A percentile compares a stretch with the other conserved stretches of the same genome.
These are phyloP conservation scores for Delphinapterus leucas DNA, from an alignment of 2,113 vertebrate species.

Conservation along the genomic window DNA sequence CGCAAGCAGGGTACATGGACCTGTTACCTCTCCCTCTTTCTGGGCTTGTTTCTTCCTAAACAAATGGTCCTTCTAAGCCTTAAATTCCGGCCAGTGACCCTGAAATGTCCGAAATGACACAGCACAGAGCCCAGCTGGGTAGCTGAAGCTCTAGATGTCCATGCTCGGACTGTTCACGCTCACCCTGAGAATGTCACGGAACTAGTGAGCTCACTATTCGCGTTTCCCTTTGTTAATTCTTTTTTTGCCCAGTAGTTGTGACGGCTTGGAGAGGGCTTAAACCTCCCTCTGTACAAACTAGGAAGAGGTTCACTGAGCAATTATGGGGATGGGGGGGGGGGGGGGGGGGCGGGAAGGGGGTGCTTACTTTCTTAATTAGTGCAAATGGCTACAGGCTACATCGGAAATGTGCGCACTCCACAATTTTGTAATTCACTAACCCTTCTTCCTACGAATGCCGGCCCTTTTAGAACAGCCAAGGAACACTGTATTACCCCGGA, in stretches of 20 bases:
- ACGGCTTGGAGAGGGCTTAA: neutral
- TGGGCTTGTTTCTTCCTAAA: neutral
- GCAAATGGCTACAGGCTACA: neutral
- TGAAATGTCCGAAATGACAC: neutral
- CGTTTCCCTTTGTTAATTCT: neutral
- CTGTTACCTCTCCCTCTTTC: neutral
- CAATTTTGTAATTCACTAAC: neutral
- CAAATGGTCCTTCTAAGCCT: neutral
- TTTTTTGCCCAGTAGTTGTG: neutral
- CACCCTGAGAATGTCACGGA: rapidly evolving
- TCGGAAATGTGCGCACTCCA: rapidly evolving
- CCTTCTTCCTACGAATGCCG: neutral
- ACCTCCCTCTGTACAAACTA: neutral
- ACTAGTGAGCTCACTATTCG: neutral
- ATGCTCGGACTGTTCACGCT: rapidly evolving
- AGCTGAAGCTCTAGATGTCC: neutral
- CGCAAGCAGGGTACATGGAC: rapidly evolving
- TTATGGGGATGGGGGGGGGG: too few species aligned
- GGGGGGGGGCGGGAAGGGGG: rapidly evolving
- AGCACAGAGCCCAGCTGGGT: neutral
- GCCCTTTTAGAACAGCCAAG: neutral
- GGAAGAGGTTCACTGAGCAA: neutral
- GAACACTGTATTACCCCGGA: neutral
- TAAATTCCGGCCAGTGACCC: neutral
- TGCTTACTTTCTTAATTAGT: neutral